Evolutionary conservation across 2,797 vertebrate species (phyloP), one percentile per base, ranked within the genome.

Genomic region (Spondyliosoma cantharus): DNA sequence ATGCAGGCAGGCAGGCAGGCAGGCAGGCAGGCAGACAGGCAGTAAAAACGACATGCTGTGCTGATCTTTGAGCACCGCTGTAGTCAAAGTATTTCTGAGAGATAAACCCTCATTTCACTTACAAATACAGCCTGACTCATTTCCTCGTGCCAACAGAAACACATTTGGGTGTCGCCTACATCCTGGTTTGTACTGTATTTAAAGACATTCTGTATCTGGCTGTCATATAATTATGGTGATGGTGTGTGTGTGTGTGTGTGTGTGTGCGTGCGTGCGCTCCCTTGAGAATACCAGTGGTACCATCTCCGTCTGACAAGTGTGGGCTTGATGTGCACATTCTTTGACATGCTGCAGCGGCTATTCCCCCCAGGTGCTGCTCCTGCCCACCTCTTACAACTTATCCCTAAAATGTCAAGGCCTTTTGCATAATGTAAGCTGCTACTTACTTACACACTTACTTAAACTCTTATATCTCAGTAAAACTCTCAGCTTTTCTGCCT

Each of bases 311-410:
- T 87, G 85, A 92, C 95, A 94, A 90, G 95, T 91, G 77, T 71
- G 60, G 91, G 79, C 95, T 91, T 93, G 94, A 94, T 82, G 84
- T 77, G 75, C 82, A 87, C 93, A 95, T 95, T 95, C 92, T 94
- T 95, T 78, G 65, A 90, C 91, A 73, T 82, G 91, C 86, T 84
- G 61, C 12, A 76, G 83, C 90, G 82, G 82, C 67, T 80, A 29
- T 62, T 24, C 46, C 70, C 86, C 68, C 37, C 25, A 77, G 81
- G 74, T 74, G 42, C 57, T 61, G 48, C 76, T 84, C 74, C 70
- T 78, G 74, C 81, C 85, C 74, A 87, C 61, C 58, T 66, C 90
- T 88, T 73, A 80, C 79, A 73, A 60, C 74, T 75, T 69, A 60
- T 75, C 59, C 57, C 62, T 43, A 85, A 37, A 82, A 86, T 83